Conservation (phyloP, 2,797 vertebrate species). For the Myiotriccus ornatus region DNA sequence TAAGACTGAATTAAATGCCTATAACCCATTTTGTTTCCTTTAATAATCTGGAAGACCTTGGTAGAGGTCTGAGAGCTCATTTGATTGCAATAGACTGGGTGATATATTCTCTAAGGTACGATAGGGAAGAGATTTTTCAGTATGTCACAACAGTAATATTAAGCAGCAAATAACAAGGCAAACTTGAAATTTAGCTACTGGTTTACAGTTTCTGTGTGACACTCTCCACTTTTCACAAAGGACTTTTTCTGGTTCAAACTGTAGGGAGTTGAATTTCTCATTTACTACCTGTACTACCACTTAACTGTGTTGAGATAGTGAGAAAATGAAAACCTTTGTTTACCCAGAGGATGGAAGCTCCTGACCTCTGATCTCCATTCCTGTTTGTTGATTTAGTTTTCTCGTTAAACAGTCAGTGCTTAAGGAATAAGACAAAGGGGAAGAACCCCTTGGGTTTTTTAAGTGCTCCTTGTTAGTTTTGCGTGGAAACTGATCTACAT, state of each 20-base stretch:
- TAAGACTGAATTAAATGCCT: constrained; percentile 13
- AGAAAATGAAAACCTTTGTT: neutral
- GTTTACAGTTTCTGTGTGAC: neutral
- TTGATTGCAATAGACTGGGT: neutral
- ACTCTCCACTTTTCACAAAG: neutral
- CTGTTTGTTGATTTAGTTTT: neutral
- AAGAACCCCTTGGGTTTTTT: neutral
- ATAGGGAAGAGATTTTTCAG: neutral
- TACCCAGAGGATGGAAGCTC: neutral
- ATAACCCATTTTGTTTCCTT: constrained; percentile 2
- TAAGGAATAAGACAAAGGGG: neutral
- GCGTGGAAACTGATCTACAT: neutral
- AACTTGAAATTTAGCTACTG: neutral
- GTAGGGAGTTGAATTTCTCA: neutral
- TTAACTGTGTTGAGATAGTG: neutral
- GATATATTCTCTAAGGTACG: neutral
- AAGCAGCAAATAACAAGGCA: neutral
- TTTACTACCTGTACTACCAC: neutral
- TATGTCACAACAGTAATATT: neutral
- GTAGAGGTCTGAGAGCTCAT: constrained; percentile 28
- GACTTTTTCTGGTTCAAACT: neutral
- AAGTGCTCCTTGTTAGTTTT: neutral
- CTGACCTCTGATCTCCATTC: neutral
- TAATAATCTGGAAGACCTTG: constrained; percentile 45
- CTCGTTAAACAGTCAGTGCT: neutral